Evolutionary conservation across 2,888 invertebrate genomes (phyloP), one percentile per base, ranked within the genome.

Genomic region (Chouioia cunea): DNA sequence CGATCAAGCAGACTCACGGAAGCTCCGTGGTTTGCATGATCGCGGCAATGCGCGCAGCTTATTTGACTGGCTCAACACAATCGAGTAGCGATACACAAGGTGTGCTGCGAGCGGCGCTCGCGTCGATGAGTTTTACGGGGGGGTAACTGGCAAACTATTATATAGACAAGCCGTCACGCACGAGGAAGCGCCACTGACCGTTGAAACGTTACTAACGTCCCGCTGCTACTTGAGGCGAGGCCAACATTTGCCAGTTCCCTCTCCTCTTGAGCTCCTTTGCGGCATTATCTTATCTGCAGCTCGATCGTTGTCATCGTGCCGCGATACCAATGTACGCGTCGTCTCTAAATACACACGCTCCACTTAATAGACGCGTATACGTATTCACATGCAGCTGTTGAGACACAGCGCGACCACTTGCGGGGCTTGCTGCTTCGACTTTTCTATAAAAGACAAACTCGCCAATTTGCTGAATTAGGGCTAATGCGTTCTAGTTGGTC

Each of bases 151-250:
- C 20, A n/a, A 18, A 20, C 4, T 52, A 52, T 6, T 18, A 52
- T 20, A 52, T 4, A 14, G 44, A 46, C 20, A 18, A 43, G 57
- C 18, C 64, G 64, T 64, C 64, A 64, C 64, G 64, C 64, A 56
- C 54, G 64, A 64, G 64, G 46, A 43, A 46, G 54, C 47, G 64
- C 54, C 64, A 64, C 56, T 64, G 64, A 64, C 64, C 64, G 64
- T 64, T 64, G 48, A 27, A 48, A 60, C 60, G 23, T 50, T 60
- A 36, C 60, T 60, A 18, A 36, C 58, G 15, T 18, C 14, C 47
- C 15, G 46, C 36, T 18, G 46, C n/a, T 15, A 22, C 58, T 57
- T 16, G 18, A 14, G 36, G 43, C 23, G 56, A 23, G 56, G 36
- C 15, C 20, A 2, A 57, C 23, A 20, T 47, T 14, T 47, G 56